A percentile compares a stretch with the other conserved stretches of the same genome.
phyloP scores from a whole-genome alignment of 2,113 vertebrate genomes.

The Marcusenius ussheri region DNA sequence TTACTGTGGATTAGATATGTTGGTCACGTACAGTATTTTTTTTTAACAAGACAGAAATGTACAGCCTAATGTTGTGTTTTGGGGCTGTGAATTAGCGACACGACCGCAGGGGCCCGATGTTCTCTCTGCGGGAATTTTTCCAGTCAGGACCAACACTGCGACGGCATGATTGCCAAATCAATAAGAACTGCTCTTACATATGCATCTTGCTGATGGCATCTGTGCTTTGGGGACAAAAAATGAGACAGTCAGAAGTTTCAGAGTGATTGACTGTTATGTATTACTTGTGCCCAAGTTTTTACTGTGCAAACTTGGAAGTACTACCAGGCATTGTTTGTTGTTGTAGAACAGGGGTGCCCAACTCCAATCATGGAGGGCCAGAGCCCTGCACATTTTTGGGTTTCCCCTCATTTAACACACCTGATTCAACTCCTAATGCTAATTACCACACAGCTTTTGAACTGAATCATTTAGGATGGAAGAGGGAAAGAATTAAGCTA shows the following conservation, averaged over 20 bases:
- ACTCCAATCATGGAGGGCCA: too few species aligned
- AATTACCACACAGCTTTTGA: too few species aligned
- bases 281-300: background rate
- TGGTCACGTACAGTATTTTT: background rate
- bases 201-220: background rate
- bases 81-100: background rate
- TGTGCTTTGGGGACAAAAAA: background rate
- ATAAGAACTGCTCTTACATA: background rate
- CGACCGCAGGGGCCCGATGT: background rate
- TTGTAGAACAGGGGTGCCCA: too few species aligned
- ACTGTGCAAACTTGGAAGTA: background rate
- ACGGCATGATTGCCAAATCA: background rate
- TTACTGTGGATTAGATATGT: background rate
- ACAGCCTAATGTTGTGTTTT: background rate
- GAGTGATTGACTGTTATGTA: background rate
- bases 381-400: too few species aligned
- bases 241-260: background rate
- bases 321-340: background rate
- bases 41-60: background rate
- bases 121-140: background rate
- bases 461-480: too few species aligned
- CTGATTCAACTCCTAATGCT: too few species aligned
- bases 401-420: too few species aligned
- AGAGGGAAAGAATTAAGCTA: too few species aligned
- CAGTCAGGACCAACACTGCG: background rate